Base-by-base conservation (phyloP, 1,140 invertebrate genomes). In the Agrypnia vestita region DNA sequence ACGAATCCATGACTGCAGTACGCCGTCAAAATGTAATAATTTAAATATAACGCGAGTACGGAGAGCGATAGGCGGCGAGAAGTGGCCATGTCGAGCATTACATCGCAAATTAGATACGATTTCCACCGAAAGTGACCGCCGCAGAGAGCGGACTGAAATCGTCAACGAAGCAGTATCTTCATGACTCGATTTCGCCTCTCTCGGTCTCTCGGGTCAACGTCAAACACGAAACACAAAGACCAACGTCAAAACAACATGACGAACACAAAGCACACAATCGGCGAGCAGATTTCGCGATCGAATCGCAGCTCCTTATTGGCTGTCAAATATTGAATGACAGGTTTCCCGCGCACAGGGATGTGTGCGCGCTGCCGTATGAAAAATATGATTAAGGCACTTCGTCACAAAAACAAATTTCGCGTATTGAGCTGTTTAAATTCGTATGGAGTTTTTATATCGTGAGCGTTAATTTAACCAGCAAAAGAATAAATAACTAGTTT, bases 1-100 rank as follows among this genome's bases (percentile, higher is more conserved):
- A 83, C 79, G 74, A 83, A 83, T 53, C 76, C 81, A 74, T 79
- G 55, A 79, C 77, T 73, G 53, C 55, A 62, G 49, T 62, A 35
- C 10, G 53, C 77, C 69, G 73, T 73, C 62, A 67, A 69, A 47
- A 72, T n/a, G 25, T 56, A 55, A 47, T 35, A 25, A 56, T 55
- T 55, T 17, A 74, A 56, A 74, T 56, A 56, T 4, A 69, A 35
- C 12, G 46, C 46, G 19, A 69, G 6, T 21, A 81, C 25, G 17
- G 51, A 56, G 13, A 17, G 56, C 9, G 49, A 35, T 7, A 17
- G 44, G 21, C 13, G 12, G 19, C 25, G 55, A 76, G 55, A 62
- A 49, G 35, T 43, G 15, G 44, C 74, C 74, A 76, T 76, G 47
- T 11, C 71, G 47, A 49, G 15, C 25, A 49, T 73, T n/a, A 62